A percentile compares a stretch with the other conserved stretches of the same genome.
Conservation (phyloP, 2,888 invertebrate genomes). For the Sminthurinus aureus region DNA sequence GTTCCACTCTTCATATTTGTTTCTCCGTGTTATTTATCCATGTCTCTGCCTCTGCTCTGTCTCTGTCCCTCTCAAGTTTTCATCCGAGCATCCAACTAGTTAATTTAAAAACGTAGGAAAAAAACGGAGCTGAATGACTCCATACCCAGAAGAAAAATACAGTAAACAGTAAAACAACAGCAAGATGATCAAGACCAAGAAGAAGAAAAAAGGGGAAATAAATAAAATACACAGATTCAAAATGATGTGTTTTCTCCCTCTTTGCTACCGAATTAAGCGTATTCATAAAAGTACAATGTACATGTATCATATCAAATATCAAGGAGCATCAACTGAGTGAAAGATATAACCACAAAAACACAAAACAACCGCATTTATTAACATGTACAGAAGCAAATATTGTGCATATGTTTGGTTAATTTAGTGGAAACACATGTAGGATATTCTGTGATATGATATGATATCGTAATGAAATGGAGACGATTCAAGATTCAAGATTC, state of each 20-base stretch:
- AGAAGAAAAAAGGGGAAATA: not conserved
- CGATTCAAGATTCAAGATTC: too few relatives aligned
- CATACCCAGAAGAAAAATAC: too few relatives aligned
- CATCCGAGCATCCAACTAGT: not conserved
- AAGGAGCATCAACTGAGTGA: not conserved
- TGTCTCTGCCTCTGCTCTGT: too few relatives aligned
- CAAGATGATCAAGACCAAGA: not conserved
- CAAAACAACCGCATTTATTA: not conserved
- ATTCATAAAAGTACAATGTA: not conserved
- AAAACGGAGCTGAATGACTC: too few relatives aligned
- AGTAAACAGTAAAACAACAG: too few relatives aligned
- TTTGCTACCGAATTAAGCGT: constrained; percentile 37
- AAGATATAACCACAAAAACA: not conserved
- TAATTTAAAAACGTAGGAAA: constrained; percentile 14
- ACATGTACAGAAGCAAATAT: too few relatives aligned
- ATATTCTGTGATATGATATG: too few relatives aligned
- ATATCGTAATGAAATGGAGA: not conserved
- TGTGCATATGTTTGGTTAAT: not conserved
- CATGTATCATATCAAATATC: not conserved
- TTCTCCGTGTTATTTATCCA: not conserved
- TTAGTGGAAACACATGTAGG: not conserved
- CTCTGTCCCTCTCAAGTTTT: not conserved
- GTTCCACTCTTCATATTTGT: not conserved
- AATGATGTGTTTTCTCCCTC: constrained; percentile 23
- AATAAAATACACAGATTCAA: not conserved